A percentile compares a stretch with the other conserved stretches of the same genome.
Evolutionary conservation across 2,797 vertebrate genomes (phyloP).

Genomic region (Varecia variegata): DNA sequence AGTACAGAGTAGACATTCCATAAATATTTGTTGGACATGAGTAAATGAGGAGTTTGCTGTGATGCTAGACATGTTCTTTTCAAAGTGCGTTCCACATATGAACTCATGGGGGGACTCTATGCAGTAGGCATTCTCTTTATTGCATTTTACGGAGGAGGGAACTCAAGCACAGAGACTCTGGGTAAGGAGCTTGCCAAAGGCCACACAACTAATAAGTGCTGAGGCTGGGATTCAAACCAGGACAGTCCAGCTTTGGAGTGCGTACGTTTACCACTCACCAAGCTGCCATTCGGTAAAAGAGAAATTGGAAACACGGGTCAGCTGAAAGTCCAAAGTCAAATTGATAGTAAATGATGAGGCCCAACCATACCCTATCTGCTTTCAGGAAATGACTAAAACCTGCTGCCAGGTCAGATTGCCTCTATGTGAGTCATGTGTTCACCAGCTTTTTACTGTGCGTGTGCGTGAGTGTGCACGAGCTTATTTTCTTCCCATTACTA

Average conservation of each 20-base stretch:
- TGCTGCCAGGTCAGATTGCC: neutral
- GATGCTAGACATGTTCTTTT: neutral
- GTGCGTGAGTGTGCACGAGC: neutral
- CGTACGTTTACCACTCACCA: neutral
- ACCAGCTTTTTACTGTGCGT: neutral
- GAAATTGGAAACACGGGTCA: neutral
- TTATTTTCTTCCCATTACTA: neutral
- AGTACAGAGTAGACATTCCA: neutral
- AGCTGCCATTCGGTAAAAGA: neutral
- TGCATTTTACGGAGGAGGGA: neutral
- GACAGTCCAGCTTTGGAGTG: neutral
- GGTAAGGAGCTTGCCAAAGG: neutral
- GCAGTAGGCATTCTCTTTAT: neutral
- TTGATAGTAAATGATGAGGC: neutral
- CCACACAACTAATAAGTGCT: neutral
- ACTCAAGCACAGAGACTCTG: neutral
- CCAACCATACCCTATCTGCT: neutral
- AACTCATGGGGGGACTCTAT: neutral
- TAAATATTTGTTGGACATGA: neutral
- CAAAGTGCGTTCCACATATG: neutral
- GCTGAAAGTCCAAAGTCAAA: constrained; percentile 62
- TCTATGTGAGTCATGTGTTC: neutral
- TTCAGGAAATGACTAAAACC: constrained; percentile 15
- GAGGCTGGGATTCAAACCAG: neutral
- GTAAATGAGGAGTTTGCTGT: neutral